Evolutionary conservation across 2,113 vertebrate species (phyloP), one percentile per base, ranked within the genome.

Genomic region (Toxostoma redivivum): DNA sequence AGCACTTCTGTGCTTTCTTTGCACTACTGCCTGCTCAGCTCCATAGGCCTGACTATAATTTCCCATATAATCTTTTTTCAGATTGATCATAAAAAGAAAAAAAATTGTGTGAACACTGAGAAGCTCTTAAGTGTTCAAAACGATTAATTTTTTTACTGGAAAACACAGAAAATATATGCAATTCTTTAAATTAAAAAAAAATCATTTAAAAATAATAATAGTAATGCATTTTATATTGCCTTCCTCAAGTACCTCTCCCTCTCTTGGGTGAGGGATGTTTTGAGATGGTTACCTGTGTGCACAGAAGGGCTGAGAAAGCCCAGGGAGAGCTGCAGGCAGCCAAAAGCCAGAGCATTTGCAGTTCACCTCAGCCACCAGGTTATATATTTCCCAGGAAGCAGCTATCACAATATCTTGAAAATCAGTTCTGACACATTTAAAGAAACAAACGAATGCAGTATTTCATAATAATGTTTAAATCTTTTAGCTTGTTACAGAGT

Each of bases 361-460:
- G 35, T 44, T 65, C 47, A 62, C 56, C 38, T 90, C 53, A 81
- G 38, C n/a, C 16, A 51, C 6, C 19, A 53, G 24, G 48, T 44
- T 45, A 61, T 11, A 1, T 15, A 74, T 37, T 86, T 88, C 45
- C 33, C 24, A 53, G n/a, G 40, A 79, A 76, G 6, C 8, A 81
- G 13, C 28, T 25, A 74, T 3, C 35, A 54, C 18, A 31, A 0
- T 15, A 81, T 13, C 27, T 37, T 87, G 35, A 62, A 90, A 81
- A 78, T 38, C 10, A 50, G 10, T 78, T 73, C 37, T 74, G 51
- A 65, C 3, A 28, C 27, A 48, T 48, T 88, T 50, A 9, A 42
- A 67, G 12, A 37, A 74, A 8, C 1, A 47, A 85, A 57, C 0
- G 3, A 73, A 40, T 4, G 1, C 6, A 50, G 7, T 24, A 67